Base-by-base conservation (phyloP, 2,888 invertebrate species). In the Drosophila anomalata region DNA sequence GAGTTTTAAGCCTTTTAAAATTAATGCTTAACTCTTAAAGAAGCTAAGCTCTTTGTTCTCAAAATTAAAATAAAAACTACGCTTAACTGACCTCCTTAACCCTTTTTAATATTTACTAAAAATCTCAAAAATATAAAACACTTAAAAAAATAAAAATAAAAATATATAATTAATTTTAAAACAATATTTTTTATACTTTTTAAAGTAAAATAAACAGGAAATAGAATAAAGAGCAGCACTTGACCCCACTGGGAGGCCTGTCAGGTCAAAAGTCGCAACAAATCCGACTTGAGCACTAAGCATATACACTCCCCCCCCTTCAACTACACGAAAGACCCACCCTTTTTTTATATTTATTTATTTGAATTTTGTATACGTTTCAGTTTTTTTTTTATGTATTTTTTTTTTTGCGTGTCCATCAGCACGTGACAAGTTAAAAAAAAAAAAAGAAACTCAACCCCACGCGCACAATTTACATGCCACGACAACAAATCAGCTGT, bases 381-480 rank as follows among this genome's bases (percentile, higher is more conserved):
- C 42, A 17, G 17, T 42, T 20, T 42, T 8, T 39, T 39, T 41
- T 42, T 42, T 41, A 17, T 41, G 7, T 14, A 14, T 14, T 33
- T 33, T 31, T 29, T 29, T 47, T 36, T 62, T 62, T 29, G 60
- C 60, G 63, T 63, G 63, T 54, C 63, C 63, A 63, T 46, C 55
- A 39, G 56, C 78, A 83, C 71, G 80, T 84, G 84, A 83, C 69
- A 63, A 63, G 62, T 62, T 50, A 59, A 66, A 62, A 63, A 39
- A 52, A 52, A 50, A 47, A 52, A 48, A 50, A 61, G 62, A 52
- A 48, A 50, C 59, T 62, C 52, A 36, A 33, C 52, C 20, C 12
- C 36, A 41, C 48, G 66, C 36, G 44, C 36, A 50, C 63, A 46
- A 78, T 87, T 87, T 72, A 76, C 81, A 77, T 78, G 75, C 60